Percentiles rank a stretch among this genome's conserved stretches.
Conservation (phyloP, 2,113 vertebrate species). For the Chaetorhynchus papuensis region DNA sequence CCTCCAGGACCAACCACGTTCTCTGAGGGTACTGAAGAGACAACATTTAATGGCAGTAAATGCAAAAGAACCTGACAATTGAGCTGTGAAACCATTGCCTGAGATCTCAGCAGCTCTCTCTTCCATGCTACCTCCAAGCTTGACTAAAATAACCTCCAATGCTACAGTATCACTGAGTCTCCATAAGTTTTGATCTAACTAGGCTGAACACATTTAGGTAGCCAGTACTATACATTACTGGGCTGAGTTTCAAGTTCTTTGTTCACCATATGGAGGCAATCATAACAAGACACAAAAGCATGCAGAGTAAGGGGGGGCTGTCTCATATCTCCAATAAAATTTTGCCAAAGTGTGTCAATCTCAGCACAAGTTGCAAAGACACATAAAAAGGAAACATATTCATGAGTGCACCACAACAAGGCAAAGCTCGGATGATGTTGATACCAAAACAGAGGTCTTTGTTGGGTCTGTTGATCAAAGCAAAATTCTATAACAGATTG, state of each 20-base stretch:
- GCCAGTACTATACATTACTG: conserved; percentile 68
- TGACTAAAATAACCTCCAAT: conserved; percentile 57
- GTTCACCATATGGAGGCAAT: conserved; percentile 65
- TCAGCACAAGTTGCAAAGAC: conserved; percentile 64
- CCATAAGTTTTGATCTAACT: conserved; percentile 62
- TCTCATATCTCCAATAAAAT: conserved; percentile 64
- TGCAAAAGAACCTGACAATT: not conserved
- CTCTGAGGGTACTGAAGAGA: not conserved
- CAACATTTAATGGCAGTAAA: not conserved
- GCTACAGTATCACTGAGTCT: conserved; percentile 40
- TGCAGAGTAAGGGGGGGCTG: conserved; percentile 56
- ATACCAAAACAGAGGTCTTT: conserved; percentile 65
- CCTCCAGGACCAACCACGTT: not conserved
- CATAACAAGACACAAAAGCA: conserved; percentile 53
- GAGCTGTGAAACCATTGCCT: conserved; percentile 1
- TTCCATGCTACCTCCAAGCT: not conserved
- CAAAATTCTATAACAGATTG: conserved; percentile 66
- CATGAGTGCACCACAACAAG: conserved; percentile 65
- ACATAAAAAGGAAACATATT: conserved; percentile 62
- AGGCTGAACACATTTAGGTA: conserved; percentile 66
- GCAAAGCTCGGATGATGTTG: conserved; percentile 64
- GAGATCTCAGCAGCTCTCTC: conserved; percentile 13
- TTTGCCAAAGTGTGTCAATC: conserved; percentile 65
- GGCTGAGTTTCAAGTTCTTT: conserved; percentile 68
- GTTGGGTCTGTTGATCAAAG: conserved; percentile 68